These are phyloP conservation scores for Drosophila mimica DNA, from an alignment of 2,888 invertebrate species.

Conservation along the genomic window DNA sequence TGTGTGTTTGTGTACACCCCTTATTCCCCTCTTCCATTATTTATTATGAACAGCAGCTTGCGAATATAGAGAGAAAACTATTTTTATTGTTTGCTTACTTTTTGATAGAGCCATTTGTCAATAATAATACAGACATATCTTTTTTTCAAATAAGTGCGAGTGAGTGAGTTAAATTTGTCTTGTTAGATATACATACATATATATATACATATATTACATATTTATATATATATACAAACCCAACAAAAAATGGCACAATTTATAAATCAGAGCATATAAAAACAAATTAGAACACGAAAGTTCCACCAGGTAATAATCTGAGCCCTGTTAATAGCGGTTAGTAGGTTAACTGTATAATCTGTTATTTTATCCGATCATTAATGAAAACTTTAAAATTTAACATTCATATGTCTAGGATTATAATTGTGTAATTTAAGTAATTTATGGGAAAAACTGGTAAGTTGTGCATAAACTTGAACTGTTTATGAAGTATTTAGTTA, in stretches of 20 bases:
- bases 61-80: conserved; percentile 48
- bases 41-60: conserved; percentile 27
- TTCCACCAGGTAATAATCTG: neutral
- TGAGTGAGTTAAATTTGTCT: neutral
- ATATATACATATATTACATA: neutral
- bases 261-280: neutral
- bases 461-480: accelerated
- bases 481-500: no score
- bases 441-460: neutral
- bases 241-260: neutral
- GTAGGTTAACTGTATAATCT: neutral
- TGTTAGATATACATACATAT: neutral
- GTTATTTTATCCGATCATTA: neutral
- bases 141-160: conserved; percentile 3
- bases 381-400: neutral
- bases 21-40: conserved; percentile 3
- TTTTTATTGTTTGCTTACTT: conserved; percentile 36
- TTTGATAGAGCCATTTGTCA: conserved; percentile 67
- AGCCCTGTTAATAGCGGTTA: neutral
- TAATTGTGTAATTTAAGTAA: neutral
- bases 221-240: neutral
- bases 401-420: neutral
- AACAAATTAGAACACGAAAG: neutral
- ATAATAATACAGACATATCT: conserved; percentile 44
- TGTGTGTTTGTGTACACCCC: neutral